Conservation (phyloP, 2,113 vertebrate genomes). For the Melierax canorus region DNA sequence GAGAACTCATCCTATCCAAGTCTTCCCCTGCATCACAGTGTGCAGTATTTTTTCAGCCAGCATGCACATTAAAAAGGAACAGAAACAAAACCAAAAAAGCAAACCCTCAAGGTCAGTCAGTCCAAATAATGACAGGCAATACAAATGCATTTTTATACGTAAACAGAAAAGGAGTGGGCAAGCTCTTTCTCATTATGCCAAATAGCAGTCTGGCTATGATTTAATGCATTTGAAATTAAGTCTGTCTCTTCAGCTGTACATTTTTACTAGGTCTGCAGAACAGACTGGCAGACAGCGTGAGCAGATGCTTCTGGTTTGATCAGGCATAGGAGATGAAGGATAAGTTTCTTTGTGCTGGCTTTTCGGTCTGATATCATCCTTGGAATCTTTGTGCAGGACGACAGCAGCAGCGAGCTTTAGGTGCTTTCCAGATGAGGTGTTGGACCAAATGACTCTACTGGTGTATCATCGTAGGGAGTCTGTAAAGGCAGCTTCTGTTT, state of each 20-base stretch:
- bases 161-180: constrained; percentile 42
- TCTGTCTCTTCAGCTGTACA: constrained; percentile 61
- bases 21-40: not conserved
- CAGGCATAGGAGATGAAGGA: not conserved
- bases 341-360: not conserved
- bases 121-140: constrained; percentile 18
- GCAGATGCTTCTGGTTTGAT: constrained; percentile 52
- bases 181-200: constrained; percentile 44
- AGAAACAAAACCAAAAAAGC: not conserved
- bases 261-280: constrained; percentile 48
- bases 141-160: constrained; percentile 10
- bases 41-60: not conserved
- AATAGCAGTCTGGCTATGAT: constrained; percentile 48
- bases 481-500: not conserved
- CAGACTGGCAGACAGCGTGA: constrained; percentile 54
- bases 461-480: not conserved
- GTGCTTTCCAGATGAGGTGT: not conserved
- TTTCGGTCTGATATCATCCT: not conserved
- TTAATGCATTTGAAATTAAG: constrained; percentile 62
- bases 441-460: not conserved
- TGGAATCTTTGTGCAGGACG: not conserved
- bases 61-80: not conserved
- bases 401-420: not conserved
- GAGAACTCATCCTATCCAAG: not conserved
- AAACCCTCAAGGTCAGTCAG: constrained; percentile 15